Conservation (phyloP, 1,140 invertebrate species). For the Ganaspis sp. region DNA sequence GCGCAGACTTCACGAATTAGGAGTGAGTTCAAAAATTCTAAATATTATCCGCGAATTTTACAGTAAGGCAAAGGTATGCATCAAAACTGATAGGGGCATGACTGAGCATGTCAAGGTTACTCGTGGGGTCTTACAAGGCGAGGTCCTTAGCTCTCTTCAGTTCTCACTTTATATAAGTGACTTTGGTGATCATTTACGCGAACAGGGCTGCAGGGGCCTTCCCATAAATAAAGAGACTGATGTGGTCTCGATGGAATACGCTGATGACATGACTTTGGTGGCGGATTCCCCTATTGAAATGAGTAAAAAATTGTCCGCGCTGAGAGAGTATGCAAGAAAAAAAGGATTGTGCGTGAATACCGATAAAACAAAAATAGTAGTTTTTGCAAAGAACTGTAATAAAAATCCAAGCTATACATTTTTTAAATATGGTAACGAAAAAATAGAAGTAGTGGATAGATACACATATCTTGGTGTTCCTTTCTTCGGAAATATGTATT, state of each 20-base stretch:
- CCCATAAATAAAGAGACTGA: constrained; percentile 33
- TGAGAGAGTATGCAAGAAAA: constrained; percentile 41
- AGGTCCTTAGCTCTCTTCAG: constrained; percentile 42
- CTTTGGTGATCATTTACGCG: constrained; percentile 43
- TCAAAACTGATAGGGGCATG: not conserved
- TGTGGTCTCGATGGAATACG: constrained; percentile 45
- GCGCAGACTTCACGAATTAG: not conserved
- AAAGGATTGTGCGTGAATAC: constrained; percentile 44
- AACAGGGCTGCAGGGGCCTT: constrained; percentile 36
- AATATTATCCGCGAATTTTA: constrained; percentile 25
- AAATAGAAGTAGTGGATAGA: too few relatives aligned
- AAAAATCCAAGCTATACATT: not conserved
- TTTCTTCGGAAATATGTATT: too few relatives aligned
- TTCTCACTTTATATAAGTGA: constrained; percentile 49
- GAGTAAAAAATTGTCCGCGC: constrained; percentile 36
- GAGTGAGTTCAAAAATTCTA: not conserved
- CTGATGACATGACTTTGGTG: constrained; percentile 48
- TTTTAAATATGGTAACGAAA: too few relatives aligned
- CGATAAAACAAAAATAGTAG: constrained; percentile 51
- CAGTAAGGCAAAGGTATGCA: not conserved
- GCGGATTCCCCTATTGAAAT: constrained; percentile 33
- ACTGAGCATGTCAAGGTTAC: not conserved
- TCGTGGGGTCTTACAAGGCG: constrained; percentile 47
- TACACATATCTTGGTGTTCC: too few relatives aligned
- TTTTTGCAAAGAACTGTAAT: constrained; percentile 40